Evolutionary conservation across 2,797 vertebrate species (phyloP).

Genomic region (Spatula versicolor): DNA sequence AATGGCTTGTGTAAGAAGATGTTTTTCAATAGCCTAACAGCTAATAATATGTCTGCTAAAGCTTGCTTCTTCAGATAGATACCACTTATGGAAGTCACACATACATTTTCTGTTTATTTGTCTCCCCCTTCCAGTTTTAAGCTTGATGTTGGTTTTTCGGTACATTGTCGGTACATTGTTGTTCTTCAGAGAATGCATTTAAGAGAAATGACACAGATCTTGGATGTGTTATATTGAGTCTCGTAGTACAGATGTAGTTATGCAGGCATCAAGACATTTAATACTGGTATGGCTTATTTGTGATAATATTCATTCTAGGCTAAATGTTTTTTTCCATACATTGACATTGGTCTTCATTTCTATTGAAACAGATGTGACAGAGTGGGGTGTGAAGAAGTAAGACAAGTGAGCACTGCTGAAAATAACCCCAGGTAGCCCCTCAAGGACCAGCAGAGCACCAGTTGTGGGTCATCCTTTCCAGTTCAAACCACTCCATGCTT

Average conservation of each 20-base stretch:
- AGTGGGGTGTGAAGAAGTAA: neutral
- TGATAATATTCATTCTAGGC: neutral
- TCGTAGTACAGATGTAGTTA: neutral
- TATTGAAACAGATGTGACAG: neutral
- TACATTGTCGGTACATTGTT: neutral
- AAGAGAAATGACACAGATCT: neutral
- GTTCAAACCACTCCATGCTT: neutral
- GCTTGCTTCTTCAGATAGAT: neutral
- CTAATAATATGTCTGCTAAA: conserved; percentile 24
- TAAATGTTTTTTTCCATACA: neutral
- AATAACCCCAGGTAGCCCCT: fast-evolving
- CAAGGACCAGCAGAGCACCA: neutral
- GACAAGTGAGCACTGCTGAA: fast-evolving
- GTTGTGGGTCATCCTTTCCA: neutral
- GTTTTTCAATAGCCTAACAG: neutral
- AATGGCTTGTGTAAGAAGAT: conserved; percentile 9
- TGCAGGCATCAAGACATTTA: neutral
- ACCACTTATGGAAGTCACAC: neutral
- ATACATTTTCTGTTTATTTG: neutral
- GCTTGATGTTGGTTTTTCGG: neutral
- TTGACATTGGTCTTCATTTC: neutral
- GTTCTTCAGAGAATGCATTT: neutral
- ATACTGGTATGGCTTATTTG: neutral
- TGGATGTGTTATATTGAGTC: neutral
- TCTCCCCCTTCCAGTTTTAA: neutral